Evolutionary conservation across 2,888 invertebrate species (phyloP).

Genomic region (Autographa pulchrina): DNA sequence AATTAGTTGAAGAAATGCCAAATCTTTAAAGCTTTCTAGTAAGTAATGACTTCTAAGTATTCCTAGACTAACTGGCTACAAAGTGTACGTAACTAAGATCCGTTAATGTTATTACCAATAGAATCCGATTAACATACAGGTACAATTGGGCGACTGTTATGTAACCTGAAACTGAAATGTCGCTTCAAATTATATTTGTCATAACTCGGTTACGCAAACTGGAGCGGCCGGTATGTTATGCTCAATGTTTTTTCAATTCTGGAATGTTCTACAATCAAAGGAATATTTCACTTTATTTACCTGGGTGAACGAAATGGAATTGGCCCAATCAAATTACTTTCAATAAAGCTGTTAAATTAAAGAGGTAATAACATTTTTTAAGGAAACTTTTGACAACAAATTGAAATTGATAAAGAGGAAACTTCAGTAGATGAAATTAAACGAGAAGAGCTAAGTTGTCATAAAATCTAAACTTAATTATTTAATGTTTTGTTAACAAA

Average conservation of each 20-base stretch:
- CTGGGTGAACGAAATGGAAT: neutral
- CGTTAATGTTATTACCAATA: slow-evolving; percentile 72
- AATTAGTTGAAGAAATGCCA: too few relatives aligned
- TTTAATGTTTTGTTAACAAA: too few relatives aligned
- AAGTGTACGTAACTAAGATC: slow-evolving; percentile 55
- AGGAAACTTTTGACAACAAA: too few relatives aligned
- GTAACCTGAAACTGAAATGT: slow-evolving; percentile 58
- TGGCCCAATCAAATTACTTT: too few relatives aligned
- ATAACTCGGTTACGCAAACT: slow-evolving; percentile 37
- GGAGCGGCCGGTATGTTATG: neutral
- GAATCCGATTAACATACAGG: slow-evolving; percentile 70
- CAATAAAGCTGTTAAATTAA: too few relatives aligned
- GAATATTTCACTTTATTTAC: neutral
- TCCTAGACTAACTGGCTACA: slow-evolving; percentile 16
- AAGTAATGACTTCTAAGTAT: slow-evolving; percentile 37
- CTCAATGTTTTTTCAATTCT: slow-evolving; percentile 1
- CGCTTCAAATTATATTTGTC: slow-evolving; percentile 20
- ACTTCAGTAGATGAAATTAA: too few relatives aligned
- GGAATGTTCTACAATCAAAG: neutral
- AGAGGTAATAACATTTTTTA: too few relatives aligned
- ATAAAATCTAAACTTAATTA: too few relatives aligned
- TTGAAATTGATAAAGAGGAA: too few relatives aligned
- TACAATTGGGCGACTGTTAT: slow-evolving; percentile 70
- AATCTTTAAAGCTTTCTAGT: neutral
- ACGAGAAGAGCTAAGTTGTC: too few relatives aligned